Evolutionary conservation across 2,113 vertebrate genomes (phyloP).

Genomic region (Vicugna pacos): DNA sequence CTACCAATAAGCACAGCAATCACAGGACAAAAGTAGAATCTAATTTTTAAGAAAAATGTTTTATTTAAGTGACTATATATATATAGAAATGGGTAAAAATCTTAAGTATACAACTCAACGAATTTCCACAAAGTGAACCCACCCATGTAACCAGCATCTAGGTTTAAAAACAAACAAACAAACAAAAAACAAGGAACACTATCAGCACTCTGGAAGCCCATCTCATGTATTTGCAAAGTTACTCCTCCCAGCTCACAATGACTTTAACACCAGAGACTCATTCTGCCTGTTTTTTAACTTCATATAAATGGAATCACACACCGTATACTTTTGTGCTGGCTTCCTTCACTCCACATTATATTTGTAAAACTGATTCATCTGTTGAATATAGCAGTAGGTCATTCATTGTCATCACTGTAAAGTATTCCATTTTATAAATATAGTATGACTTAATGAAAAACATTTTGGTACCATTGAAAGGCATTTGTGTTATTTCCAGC

Average conservation of each 20-base stretch:
- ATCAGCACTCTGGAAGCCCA: neutral
- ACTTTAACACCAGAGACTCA: neutral
- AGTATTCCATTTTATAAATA: slow-evolving; percentile 39
- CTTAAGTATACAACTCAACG: neutral
- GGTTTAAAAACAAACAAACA: neutral
- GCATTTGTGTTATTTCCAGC: neutral
- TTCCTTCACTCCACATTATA: neutral
- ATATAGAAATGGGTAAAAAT: neutral
- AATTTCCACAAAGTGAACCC: neutral
- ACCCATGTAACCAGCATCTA: neutral
- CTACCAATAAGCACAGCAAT: neutral
- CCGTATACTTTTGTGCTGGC: neutral
- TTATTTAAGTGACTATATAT: neutral
- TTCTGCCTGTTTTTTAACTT: neutral
- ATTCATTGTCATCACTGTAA: neutral
- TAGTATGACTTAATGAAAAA: neutral
- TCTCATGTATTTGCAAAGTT: neutral
- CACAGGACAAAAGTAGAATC: slow-evolving; percentile 4
- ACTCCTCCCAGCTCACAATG: neutral
- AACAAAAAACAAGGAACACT: too few species aligned
- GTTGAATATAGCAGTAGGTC: neutral
- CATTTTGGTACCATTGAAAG: neutral
- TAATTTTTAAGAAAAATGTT: slow-evolving; percentile 8
- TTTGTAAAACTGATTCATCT: neutral
- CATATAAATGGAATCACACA: neutral